phyloP scores from a whole-genome alignment of 2,797 vertebrate species.

The Moxostoma hubbsi region DNA sequence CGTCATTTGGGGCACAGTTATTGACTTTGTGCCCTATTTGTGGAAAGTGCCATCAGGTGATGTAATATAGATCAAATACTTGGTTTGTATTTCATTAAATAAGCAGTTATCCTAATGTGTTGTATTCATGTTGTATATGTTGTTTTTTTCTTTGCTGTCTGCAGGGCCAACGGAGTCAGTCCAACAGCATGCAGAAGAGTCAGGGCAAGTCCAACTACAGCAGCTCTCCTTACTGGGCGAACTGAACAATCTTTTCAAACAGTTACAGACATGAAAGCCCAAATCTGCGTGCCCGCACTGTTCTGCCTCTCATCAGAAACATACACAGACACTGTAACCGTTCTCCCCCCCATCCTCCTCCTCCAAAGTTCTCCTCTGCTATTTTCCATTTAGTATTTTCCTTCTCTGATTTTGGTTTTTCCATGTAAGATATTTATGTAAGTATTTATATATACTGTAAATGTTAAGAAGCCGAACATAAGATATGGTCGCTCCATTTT shows the following conservation, averaged over 20 bases:
- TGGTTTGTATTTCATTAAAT: too few relatives aligned
- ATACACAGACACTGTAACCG: slow-evolving; percentile 21
- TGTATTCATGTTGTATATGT: not conserved
- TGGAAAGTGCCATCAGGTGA: too few relatives aligned
- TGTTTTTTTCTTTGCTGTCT: slow-evolving; percentile 9
- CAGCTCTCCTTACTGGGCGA: slow-evolving; percentile 96
- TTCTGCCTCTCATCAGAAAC: slow-evolving; percentile 49
- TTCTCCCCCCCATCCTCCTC: slow-evolving; percentile 68
- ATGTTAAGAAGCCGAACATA: slow-evolving; percentile 91
- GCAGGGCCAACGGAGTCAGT: slow-evolving; percentile 93
- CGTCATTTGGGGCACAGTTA: too few relatives aligned
- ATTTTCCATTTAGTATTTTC: slow-evolving; percentile 79
- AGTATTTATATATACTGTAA: slow-evolving; percentile 96
- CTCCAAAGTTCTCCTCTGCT: slow-evolving; percentile 81
- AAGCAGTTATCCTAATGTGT: not conserved
- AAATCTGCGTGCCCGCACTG: slow-evolving; percentile 62
- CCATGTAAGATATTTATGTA: slow-evolving; percentile 99
- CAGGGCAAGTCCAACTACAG: slow-evolving; percentile 93
- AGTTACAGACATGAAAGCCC: slow-evolving; percentile 28
- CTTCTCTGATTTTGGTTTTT: slow-evolving; percentile 77
- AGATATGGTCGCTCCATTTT: slow-evolving; percentile 87
- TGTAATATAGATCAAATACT: too few relatives aligned
- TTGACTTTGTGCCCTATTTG: too few relatives aligned
- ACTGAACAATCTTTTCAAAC: slow-evolving; percentile 75
- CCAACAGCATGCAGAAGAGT: slow-evolving; percentile 92